A percentile compares a stretch with the other conserved stretches of the same genome.
Conservation (phyloP, 2,888 invertebrate genomes). For the Hemaris fuciformis region DNA sequence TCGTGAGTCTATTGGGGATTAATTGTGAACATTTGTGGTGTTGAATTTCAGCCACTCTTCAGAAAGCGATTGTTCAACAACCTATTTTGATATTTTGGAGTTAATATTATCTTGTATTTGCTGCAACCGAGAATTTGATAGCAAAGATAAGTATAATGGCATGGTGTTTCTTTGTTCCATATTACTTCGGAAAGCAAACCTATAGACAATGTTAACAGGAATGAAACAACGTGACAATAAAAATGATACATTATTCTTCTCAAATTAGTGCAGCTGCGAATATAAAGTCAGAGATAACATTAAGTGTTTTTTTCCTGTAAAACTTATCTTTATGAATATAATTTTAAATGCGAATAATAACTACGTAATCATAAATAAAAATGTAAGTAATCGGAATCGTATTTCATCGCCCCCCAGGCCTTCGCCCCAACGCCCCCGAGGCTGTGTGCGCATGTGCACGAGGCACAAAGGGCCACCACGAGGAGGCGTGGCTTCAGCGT, state of each 20-base stretch:
- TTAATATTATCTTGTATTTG: too few relatives aligned
- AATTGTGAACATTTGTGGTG: neutral
- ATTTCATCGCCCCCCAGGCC: slow-evolving; percentile 47
- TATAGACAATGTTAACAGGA: too few relatives aligned
- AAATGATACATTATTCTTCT: too few relatives aligned
- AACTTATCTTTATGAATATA: neutral
- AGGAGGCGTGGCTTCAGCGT: slow-evolving; percentile 60
- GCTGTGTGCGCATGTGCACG: slow-evolving; percentile 58
- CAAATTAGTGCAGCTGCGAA: neutral
- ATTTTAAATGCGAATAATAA: slow-evolving; percentile 38
- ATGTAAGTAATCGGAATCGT: slow-evolving; percentile 64
- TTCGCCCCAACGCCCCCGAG: slow-evolving; percentile 10
- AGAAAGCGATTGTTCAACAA: too few relatives aligned
- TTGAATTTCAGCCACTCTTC: neutral
- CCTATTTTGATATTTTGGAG: too few relatives aligned
- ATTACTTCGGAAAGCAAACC: too few relatives aligned
- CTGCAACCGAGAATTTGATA: too few relatives aligned
- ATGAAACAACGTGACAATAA: too few relatives aligned
- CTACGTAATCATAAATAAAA: slow-evolving; percentile 50
- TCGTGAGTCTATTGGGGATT: neutral
- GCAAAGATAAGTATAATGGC: too few relatives aligned
- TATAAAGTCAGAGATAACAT: neutral
- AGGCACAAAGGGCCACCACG: slow-evolving; percentile 57
- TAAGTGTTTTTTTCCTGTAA: neutral
- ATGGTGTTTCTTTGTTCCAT: too few relatives aligned